A percentile compares a stretch with the other conserved stretches of the same genome.
phyloP scores from a whole-genome alignment of 2,797 vertebrate species.

The Acanthurus leucopareius region DNA sequence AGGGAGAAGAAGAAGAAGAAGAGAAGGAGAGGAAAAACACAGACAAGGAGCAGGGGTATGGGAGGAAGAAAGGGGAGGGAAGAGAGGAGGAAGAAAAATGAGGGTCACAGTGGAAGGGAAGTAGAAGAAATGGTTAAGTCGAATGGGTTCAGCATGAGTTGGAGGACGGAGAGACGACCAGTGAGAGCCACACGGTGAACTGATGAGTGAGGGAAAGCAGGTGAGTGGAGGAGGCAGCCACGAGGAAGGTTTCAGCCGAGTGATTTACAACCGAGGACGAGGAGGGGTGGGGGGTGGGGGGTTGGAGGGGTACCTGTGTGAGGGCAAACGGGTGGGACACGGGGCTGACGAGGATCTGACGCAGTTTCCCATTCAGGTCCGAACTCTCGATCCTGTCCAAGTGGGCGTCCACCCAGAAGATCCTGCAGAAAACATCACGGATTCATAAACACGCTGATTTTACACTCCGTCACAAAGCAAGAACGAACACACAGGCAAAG shows the following conservation, averaged over 20 bases:
- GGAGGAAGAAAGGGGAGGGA: conserved; percentile 69
- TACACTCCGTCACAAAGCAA: no score
- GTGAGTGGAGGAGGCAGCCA: conserved; percentile 75
- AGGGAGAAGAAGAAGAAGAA: conserved; percentile 63
- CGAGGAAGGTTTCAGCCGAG: conserved; percentile 63
- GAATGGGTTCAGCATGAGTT: conserved; percentile 74
- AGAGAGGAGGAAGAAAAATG: conserved; percentile 78
- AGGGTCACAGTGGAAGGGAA: conserved; percentile 81
- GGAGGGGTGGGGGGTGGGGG: not conserved
- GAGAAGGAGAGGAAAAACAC: conserved; percentile 74
- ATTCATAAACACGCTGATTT: not conserved
- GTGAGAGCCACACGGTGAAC: conserved; percentile 66
- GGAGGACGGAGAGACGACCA: conserved; percentile 57
- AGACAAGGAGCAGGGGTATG: conserved; percentile 78
- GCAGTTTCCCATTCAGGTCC: conserved; percentile 94
- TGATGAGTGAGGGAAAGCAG: conserved; percentile 65
- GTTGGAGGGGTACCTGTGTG: conserved; percentile 90
- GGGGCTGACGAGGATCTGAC: conserved; percentile 94
- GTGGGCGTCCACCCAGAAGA: conserved; percentile 99
- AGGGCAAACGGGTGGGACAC: conserved; percentile 97
- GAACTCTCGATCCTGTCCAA: conserved; percentile 97
- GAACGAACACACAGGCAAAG: no score
- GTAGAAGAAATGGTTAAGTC: conserved; percentile 82
- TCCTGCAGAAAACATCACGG: conserved; percentile 83
- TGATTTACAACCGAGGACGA: conserved; percentile 52